Base-by-base conservation (phyloP, 2,888 invertebrate genomes). In the Asteroscopus sphinx region DNA sequence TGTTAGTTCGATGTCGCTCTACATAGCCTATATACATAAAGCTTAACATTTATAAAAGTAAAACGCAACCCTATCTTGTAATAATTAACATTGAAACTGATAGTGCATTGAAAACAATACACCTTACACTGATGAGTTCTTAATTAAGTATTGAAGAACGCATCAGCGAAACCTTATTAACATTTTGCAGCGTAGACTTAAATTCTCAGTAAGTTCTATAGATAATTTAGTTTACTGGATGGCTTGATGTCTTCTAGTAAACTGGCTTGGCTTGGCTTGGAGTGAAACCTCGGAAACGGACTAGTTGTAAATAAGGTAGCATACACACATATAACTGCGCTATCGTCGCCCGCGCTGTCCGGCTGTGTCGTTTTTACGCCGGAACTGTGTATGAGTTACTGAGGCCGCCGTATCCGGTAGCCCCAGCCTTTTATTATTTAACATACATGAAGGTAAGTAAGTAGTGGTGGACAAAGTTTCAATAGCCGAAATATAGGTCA, bases 301-400 rank as follows among this genome's bases (percentile, higher is more conserved):
- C 73, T 77, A 80, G 80, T 80, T 81, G 82, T 86, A 88, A 88
- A 88, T 87, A 87, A 81, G 81, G 81, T 62, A 62, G 76, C 61
- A 78, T 76, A 82, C 79, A 81, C 81, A 83, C 81, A 81, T 79
- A 81, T 80, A 79, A 74, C 76, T 70, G 78, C 71, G 82, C 79
- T 88, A 87, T 89, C 87, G 82, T 76, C 75, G 75, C 79, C 76
- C 67, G 75, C 80, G 64, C 62, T 78, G 87, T 87, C 88, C 86
- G 85, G 81, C 77, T 60, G 74, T 80, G 83, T 82, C 85, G 90
- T 91, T 91, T 91, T 92, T 90, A 82, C 87, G 82, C 89, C 92
- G 92, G 92, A 92, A 90, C 80, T 76, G 77, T 79, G 83, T 90
- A 91, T 92, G 92, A 92, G 90, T 91, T 91, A 92, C 88, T 77